Base-by-base conservation (phyloP, 1,140 invertebrate genomes). In the Venustaconcha ellipsiformis region DNA sequence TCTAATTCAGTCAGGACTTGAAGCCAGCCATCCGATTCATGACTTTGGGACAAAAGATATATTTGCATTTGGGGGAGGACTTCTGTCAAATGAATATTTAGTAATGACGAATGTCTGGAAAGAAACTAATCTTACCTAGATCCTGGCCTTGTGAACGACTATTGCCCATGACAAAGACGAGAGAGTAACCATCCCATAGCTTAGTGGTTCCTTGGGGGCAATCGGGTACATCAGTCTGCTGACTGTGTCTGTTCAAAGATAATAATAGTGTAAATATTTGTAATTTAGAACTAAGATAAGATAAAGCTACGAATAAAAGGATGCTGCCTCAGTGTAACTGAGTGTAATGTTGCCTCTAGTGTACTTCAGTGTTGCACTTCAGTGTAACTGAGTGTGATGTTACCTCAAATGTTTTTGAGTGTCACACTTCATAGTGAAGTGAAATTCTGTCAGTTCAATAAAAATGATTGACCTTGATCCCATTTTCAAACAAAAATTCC, bases 161-260 rank as follows among this genome's bases (percentile, higher is more conserved):
- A 90, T 98, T 96, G 65, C 96, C 98, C 88, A 96, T 94, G 65
- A 99, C 95, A 86, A 97, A 96, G 0, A 99, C 92, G 1, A 99
- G 91, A 6, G 97, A 99, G 89, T 96, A 99, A 73, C 98, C 99
- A 76, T 96, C 94, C 98, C 98, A 99, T 70, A 99, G 83, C 87
- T 94, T 94, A 5, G 92, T 89, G 0, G 96, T 96, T 73, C 96
- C 94, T 59, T 84, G 84, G 0, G 99, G 98, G 92, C 99, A 99
- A n/a, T 92, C 86, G 0, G 98, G 97, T 69, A 96, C 93, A 82
- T 92, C 91, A 37, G 94, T 93, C 3, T 93, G 93, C 91, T 99
- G 98, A 56, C 97, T 99, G 92, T 99, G 99, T 74, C 89, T 89
- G 80, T 30, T 79, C 72, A 74, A 23, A 77, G 79, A 48, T 48